Percentiles rank a stretch among this genome's conserved stretches.
phyloP scores from a whole-genome alignment of 2,888 invertebrate species.

The Diloba caeruleocephala region DNA sequence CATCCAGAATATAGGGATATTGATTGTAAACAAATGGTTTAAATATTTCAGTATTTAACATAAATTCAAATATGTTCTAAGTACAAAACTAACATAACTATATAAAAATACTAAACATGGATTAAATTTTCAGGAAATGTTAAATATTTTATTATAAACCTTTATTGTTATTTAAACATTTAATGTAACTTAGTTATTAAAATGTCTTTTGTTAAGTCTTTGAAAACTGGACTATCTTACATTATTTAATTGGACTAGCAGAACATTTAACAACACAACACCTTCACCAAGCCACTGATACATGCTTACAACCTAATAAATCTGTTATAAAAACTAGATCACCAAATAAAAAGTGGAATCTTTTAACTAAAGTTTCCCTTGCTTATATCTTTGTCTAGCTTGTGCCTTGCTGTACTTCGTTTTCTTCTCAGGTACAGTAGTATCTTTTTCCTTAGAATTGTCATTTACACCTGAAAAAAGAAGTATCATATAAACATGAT shows the following conservation, averaged over 20 bases:
- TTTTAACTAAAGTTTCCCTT: slow-evolving; percentile 90
- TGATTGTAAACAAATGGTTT: slow-evolving; percentile 53
- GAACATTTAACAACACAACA: slow-evolving; percentile 53
- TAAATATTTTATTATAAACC: slow-evolving; percentile 60
- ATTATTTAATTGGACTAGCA: slow-evolving; percentile 42
- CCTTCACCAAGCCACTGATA: slow-evolving; percentile 55
- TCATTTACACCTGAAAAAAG: slow-evolving; percentile 70
- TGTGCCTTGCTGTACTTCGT: slow-evolving; percentile 92
- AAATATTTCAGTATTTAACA: slow-evolving; percentile 54
- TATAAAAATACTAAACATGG: slow-evolving; percentile 55
- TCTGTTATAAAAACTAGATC: slow-evolving; percentile 48
- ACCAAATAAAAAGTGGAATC: slow-evolving; percentile 42
- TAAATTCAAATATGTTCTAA: slow-evolving; percentile 51
- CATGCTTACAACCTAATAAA: slow-evolving; percentile 54
- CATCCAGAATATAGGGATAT: slow-evolving; percentile 53
- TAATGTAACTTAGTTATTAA: slow-evolving; percentile 38
- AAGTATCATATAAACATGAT: not conserved
- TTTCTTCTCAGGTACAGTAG: slow-evolving; percentile 76
- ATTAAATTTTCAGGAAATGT: slow-evolving; percentile 58
- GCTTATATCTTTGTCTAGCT: slow-evolving; percentile 92
- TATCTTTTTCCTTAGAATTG: slow-evolving; percentile 72
- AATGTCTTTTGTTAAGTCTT: slow-evolving; percentile 56
- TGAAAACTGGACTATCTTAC: slow-evolving; percentile 41
- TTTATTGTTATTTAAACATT: slow-evolving; percentile 40
- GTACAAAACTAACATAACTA: slow-evolving; percentile 56